Conservation (phyloP, 2,113 vertebrate species). For the Psittacara wagleri region DNA sequence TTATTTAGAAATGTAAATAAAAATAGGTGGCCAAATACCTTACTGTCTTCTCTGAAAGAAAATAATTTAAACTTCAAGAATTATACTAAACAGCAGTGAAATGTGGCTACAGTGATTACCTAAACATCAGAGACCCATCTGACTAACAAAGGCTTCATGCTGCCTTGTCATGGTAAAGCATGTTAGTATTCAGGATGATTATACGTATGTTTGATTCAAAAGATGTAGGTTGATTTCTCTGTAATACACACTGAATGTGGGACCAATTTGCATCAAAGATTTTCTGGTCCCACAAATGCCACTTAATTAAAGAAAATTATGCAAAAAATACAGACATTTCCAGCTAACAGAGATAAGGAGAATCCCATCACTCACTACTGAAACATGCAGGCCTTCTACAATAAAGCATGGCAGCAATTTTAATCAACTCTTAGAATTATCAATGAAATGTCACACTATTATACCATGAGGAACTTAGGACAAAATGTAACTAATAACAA, state of each 20-base stretch:
- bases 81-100: not conserved
- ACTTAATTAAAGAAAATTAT: not conserved
- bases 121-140: not conserved
- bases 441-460: not conserved
- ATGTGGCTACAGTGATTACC: not conserved
- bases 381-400: not conserved
- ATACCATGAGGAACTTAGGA: not conserved
- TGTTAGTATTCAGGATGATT: not conserved
- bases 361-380: not conserved
- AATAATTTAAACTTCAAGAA: not conserved
- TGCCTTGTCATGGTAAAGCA: not conserved
- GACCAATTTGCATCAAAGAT: not conserved
- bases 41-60: not conserved
- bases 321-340: not conserved
- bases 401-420: not conserved
- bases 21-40: not conserved
- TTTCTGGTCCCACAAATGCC: not conserved
- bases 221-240: not conserved
- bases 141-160: not conserved
- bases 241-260: not conserved
- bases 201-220: not conserved
- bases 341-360: not conserved
- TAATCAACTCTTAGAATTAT: not conserved
- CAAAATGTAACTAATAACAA: slow-evolving; percentile 3
- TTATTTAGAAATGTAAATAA: not conserved